These are phyloP conservation scores for Eospalax fontanierii DNA, from an alignment of 2,797 vertebrate genomes.

Conservation along the genomic window DNA sequence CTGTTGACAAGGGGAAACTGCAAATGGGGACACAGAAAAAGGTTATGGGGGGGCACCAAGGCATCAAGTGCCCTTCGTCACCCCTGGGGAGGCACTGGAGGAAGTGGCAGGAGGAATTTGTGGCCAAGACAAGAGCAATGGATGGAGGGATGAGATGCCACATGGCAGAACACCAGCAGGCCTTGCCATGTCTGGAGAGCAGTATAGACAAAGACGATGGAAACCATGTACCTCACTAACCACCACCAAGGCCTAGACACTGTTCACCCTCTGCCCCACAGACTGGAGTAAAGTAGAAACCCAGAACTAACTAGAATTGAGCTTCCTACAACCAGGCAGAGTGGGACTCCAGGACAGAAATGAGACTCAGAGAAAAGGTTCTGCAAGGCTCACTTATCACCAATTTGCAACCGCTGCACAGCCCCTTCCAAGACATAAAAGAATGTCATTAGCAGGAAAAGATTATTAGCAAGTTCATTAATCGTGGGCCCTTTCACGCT, in stretches of 20 bases:
- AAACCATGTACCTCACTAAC: not conserved
- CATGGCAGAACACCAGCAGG: not conserved
- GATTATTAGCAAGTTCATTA: slow-evolving; percentile 68
- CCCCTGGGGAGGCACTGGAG: not conserved
- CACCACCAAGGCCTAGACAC: not conserved
- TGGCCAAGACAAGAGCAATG: not conserved
- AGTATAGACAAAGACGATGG: not conserved
- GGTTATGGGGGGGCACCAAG: fast-evolving
- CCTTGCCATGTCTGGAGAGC: not conserved
- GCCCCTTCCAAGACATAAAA: slow-evolving; percentile 17
- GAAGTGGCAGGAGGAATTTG: not conserved
- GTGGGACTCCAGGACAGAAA: not conserved
- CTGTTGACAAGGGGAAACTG: not conserved
- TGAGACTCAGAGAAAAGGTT: not conserved
- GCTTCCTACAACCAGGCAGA: not conserved
- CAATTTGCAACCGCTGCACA: not conserved
- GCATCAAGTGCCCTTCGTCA: not conserved
- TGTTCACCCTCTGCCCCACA: not conserved
- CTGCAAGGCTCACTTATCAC: fast-evolving
- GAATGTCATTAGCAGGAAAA: slow-evolving; percentile 49
- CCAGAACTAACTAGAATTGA: not conserved
- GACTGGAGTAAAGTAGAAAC: not conserved
- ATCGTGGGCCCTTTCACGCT: slow-evolving; percentile 71
- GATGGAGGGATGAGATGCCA: not conserved
- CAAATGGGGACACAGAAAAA: not conserved